Evolutionary conservation across 2,888 invertebrate species (phyloP), one percentile per base, ranked within the genome.

Genomic region (Trissonchulus sp.): DNA sequence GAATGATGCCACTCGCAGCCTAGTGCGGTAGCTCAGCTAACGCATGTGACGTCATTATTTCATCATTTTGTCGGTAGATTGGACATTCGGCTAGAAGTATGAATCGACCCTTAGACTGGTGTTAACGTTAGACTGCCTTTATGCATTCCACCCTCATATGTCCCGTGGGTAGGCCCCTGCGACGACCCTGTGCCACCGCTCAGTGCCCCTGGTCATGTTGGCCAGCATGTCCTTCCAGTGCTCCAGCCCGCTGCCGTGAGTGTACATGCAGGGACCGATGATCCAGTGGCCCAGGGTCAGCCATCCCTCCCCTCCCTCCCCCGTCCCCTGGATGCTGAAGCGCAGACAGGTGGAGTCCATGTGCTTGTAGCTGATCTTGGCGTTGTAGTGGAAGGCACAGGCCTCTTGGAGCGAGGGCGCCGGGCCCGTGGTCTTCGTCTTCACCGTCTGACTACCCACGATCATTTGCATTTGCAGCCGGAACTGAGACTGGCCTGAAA

Each of bases 201-300:
- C 76, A 1, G 74, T 38, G 31, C 23, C 36, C 63, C 74, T 74
- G 1, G 38, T 37, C 1, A 35, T 33, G 62, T 76, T 74, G 30
- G 36, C 31, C 36, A 77, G 2, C 77, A 77, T 77, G 48, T 71
- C 63, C n/a, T 74, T 76, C 77, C 77, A 77, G 71, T 77, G 77
- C 2, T 74, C 75, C 34, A 76, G 33, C 15, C 77, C 77, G 30
- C 30, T 60, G 37, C 77, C 77, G 72, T 77, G 77, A 1, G 77
- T 68, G 76, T 72, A 77, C 33, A 65, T 37, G 38, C 63, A 63
- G 1, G 77, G 77, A 23, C 77, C 77, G 30, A 75, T 30, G 1
- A 73, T 33, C n/a, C 74, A 77, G 23, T 63, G n/a, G 28, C 74
- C 77, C 36, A 60, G 37, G 33, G 71, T 31, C 23, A 48, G 23